These are phyloP conservation scores for Orycteropus afer DNA, from an alignment of 2,113 vertebrate species.

Conservation along the genomic window DNA sequence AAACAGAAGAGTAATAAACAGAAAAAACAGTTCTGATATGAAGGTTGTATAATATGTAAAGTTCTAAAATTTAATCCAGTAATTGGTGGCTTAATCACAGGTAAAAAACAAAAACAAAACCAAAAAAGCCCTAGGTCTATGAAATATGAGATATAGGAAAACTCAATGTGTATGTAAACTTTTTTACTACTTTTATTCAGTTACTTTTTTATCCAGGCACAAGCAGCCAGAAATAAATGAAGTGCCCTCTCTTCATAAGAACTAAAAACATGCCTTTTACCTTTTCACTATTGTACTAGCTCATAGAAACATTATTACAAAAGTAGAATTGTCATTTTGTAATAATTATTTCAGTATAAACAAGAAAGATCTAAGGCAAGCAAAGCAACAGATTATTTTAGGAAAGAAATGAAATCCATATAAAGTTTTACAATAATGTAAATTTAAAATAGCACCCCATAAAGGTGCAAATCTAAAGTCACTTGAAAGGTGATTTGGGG, in stretches of 20 bases:
- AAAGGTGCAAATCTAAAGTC: neutral
- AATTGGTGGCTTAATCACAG: neutral
- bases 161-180: neutral
- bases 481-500: no score
- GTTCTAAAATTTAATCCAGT: neutral
- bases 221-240: conserved; percentile 20
- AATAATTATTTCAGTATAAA: conserved; percentile 12
- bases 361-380: neutral
- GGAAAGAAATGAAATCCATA: neutral
- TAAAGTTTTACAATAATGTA: neutral
- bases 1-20: neutral
- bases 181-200: neutral
- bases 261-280: neutral
- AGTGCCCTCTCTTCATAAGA: neutral
- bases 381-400: neutral
- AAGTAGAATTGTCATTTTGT: neutral
- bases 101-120: neutral
- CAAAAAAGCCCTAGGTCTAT: neutral
- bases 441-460: neutral
- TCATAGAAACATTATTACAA: neutral
- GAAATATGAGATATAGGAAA: neutral
- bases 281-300: neutral
- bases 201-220: neutral
- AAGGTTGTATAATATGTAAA: neutral
- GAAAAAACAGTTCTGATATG: neutral